Evolutionary conservation across 2,888 invertebrate genomes (phyloP).

Genomic region (Polia nebulosa): DNA sequence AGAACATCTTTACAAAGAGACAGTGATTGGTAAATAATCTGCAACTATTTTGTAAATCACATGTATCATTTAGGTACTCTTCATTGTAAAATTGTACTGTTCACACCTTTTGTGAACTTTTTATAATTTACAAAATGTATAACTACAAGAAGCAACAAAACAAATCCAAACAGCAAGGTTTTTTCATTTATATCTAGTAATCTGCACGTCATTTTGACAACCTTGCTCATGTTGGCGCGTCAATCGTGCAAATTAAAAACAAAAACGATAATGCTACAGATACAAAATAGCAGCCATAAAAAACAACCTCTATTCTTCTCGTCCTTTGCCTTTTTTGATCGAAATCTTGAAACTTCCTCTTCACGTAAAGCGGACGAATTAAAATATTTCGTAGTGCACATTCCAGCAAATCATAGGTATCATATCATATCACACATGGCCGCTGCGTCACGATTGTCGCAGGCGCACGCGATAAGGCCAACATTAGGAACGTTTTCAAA

Average conservation of each 20-base stretch:
- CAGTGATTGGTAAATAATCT: background rate
- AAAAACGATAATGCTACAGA: slow-evolving; percentile 12
- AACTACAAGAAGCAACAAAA: background rate
- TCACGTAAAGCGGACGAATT: slow-evolving; percentile 54
- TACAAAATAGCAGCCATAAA: background rate
- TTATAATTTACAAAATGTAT: background rate
- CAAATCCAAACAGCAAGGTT: background rate
- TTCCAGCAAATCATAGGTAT: slow-evolving; percentile 72
- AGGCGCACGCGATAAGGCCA: slow-evolving; percentile 78
- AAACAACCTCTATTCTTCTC: slow-evolving; percentile 6
- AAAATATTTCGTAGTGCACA: slow-evolving; percentile 69
- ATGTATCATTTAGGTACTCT: background rate
- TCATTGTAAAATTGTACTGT: background rate
- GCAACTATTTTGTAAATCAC: background rate
- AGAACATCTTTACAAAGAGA: background rate
- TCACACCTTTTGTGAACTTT: background rate
- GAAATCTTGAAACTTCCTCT: slow-evolving; percentile 49
- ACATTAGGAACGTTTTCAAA: slow-evolving; percentile 83
- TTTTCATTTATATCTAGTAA: slow-evolving; percentile 11
- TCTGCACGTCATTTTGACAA: slow-evolving; percentile 12
- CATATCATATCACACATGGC: slow-evolving; percentile 80
- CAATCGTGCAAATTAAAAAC: slow-evolving; percentile 9
- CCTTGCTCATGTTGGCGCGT: slow-evolving; percentile 3
- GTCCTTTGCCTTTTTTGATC: slow-evolving; percentile 35
- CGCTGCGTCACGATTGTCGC: slow-evolving; percentile 88